Evolutionary conservation across 2,888 invertebrate species (phyloP).

Genomic region (Malachius bipustulatus): DNA sequence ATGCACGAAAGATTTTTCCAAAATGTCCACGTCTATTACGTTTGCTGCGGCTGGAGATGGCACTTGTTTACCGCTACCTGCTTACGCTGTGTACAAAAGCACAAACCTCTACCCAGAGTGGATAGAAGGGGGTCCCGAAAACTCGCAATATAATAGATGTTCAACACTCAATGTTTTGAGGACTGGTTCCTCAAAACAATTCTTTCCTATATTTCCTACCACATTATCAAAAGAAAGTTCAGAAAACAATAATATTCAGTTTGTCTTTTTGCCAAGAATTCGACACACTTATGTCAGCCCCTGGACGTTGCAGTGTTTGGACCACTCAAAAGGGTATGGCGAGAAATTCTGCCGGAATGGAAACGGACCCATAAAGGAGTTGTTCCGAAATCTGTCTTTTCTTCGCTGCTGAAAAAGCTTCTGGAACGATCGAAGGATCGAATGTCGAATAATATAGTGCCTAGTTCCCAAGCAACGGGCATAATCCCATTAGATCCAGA

Average conservation of each 20-base stretch:
- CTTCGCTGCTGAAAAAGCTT: slow-evolving; percentile 3
- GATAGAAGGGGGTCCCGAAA: slow-evolving; percentile 5
- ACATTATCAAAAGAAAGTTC: slow-evolving; percentile 24
- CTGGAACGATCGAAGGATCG: slow-evolving; percentile 2
- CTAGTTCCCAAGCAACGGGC: no score
- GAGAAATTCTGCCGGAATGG: neutral
- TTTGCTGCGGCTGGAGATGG: slow-evolving; percentile 10
- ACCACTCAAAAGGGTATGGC: no score
- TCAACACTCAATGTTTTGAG: slow-evolving; percentile 16
- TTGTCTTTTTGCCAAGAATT: slow-evolving; percentile 22
- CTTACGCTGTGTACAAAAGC: slow-evolving; percentile 21
- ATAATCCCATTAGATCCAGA: no score
- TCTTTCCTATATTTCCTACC: slow-evolving; percentile 20
- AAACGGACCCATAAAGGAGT: neutral
- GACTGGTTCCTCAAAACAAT: slow-evolving; percentile 20
- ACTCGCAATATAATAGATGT: slow-evolving; percentile 5
- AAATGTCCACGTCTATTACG: slow-evolving; percentile 14
- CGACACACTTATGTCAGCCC: slow-evolving; percentile 23
- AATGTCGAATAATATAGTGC: slow-evolving; percentile 1
- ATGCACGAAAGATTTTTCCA: slow-evolving; percentile 11
- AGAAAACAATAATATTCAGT: slow-evolving; percentile 24
- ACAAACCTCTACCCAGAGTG: slow-evolving; percentile 5
- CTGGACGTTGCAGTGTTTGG: slow-evolving; percentile 18
- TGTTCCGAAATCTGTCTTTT: slow-evolving; percentile 1
- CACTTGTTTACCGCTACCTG: neutral